Base-by-base conservation (phyloP, 2,797 vertebrate species). In the Huso huso region DNA sequence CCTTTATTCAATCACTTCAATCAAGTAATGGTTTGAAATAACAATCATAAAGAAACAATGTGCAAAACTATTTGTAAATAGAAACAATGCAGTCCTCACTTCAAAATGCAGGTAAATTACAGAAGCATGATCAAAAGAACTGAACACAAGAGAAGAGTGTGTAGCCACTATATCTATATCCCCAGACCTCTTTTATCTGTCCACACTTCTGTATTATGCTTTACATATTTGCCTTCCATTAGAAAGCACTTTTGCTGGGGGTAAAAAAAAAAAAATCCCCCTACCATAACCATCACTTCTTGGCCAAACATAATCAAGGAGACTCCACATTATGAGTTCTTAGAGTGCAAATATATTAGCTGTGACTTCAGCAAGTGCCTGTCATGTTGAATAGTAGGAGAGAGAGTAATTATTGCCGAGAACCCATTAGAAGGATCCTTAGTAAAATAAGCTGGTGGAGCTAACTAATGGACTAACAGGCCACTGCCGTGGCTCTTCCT, bases 381-480 rank as follows among this genome's bases (percentile, higher is more conserved):
- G 90, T 91, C 89, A 92, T 87, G 86, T 89, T 87, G 87, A 91
- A 92, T 88, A 90, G 86, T 81, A 88, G 67, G 79, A 88, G 37
- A 92, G 92, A 91, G 78, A 87, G 87, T 90, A 90, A 90, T 90
- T 90, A 90, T 87, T 90, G 85, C 83, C 63, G 71, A 90, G 88
- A 91, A 89, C 80, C 87, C 88, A 90, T 91, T 90, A 91, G 86
- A 91, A 85, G 75, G 77, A 84, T 91, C 87, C 89, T 92, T 89
- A 90, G 89, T 89, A 85, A 89, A 89, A 90, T 88, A 89, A 88
- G 88, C 84, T 90, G 84, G 88, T 82, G 77, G 67, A 79, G 86
- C 82, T 90, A 91, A 89, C 89, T 93, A 92, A 92, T 93, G 90
- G 89, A 90, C 88, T 87, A 86, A 85, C 77, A 87, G 87, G 86